A percentile compares a stretch with the other conserved stretches of the same genome.
Conservation (phyloP, 1,140 invertebrate species). For the Drosophila elegans region DNA sequence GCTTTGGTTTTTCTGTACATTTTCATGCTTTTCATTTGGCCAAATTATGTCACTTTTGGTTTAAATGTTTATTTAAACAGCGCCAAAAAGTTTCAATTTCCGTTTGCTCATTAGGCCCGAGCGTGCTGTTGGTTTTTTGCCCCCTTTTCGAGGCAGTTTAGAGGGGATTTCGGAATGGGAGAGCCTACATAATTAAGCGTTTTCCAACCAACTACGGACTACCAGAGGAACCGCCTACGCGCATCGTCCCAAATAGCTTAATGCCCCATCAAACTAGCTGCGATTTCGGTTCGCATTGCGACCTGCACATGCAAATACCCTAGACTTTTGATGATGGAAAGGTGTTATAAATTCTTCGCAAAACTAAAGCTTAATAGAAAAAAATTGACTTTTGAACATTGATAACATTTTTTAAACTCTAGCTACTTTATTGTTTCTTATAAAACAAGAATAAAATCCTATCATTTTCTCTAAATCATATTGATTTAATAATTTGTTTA, state of each 20-base stretch:
- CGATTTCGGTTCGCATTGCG: constrained; percentile 30
- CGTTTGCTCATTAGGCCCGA: constrained; percentile 63
- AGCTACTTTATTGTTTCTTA: no score
- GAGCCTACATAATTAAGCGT: constrained; percentile 59
- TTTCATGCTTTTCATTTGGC: constrained; percentile 14
- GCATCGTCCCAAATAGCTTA: constrained; percentile 28
- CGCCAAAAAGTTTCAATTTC: constrained; percentile 69
- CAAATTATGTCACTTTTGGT: constrained; percentile 69
- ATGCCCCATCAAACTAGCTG: constrained; percentile 41
- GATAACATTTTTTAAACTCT: not conserved
- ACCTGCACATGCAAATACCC: constrained; percentile 40
- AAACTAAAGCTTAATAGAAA: no score
- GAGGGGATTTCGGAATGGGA: not conserved
- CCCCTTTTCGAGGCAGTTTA: not conserved
- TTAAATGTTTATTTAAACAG: constrained; percentile 61
- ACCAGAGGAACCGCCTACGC: constrained; percentile 28
- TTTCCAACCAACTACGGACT: constrained; percentile 31
- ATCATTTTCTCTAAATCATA: no score
- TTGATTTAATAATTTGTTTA: no score
- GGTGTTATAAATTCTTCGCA: not conserved
- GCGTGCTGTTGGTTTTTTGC: constrained; percentile 31
- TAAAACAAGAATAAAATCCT: no score
- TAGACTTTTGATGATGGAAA: not conserved
- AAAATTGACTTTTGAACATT: no score
- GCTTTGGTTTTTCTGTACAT: constrained; percentile 16